A percentile compares a stretch with the other conserved stretches of the same genome.
phyloP scores from a whole-genome alignment of 2,888 invertebrate species.

The Standfussiana lucernea region DNA sequence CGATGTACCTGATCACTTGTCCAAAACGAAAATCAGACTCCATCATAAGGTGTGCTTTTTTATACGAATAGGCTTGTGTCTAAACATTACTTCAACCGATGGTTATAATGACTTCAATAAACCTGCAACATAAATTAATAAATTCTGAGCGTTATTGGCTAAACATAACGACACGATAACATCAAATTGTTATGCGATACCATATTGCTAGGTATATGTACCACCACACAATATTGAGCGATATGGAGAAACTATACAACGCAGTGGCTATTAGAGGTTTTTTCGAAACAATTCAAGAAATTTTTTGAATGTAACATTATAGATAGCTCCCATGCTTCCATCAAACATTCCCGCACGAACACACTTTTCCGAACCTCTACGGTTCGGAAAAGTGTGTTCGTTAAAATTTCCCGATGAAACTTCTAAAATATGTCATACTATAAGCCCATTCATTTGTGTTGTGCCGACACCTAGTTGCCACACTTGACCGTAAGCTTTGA shows the following conservation, averaged over 20 bases:
- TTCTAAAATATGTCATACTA: slow-evolving; percentile 8
- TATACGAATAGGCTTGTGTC: no score
- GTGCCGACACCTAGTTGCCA: slow-evolving; percentile 14
- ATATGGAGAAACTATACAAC: not conserved
- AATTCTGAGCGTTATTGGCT: no score
- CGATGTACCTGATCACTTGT: not conserved
- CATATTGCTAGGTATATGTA: no score
- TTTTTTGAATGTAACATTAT: not conserved
- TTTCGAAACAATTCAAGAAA: not conserved
- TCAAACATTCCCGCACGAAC: not conserved
- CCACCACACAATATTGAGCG: not conserved
- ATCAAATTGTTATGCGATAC: no score
- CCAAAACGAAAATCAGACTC: not conserved
- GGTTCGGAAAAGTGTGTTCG: no score
- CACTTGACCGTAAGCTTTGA: slow-evolving; percentile 33
- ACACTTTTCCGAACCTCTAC: no score
- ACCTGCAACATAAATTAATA: no score
- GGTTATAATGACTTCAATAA: no score
- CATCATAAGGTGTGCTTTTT: not conserved
- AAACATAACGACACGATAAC: no score
- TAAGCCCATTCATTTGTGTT: slow-evolving; percentile 19
- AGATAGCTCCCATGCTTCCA: not conserved
- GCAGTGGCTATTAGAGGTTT: not conserved
- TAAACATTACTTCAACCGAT: no score
- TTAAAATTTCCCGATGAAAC: not conserved